Conservation (phyloP, 2,888 invertebrate genomes). For the Nebria brevicollis region DNA sequence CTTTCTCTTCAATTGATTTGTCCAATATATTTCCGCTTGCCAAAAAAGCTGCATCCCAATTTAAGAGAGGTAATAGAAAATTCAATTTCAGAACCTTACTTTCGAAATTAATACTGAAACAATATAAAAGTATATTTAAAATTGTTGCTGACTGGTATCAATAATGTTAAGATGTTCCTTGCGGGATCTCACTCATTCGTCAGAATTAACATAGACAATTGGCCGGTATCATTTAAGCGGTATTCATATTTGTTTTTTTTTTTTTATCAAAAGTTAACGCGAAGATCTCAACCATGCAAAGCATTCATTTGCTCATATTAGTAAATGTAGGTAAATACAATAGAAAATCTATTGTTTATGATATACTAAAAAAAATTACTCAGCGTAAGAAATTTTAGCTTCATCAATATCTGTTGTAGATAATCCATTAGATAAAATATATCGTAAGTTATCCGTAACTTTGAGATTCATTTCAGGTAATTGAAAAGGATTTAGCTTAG, state of each 20-base stretch:
- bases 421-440: neutral
- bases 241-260: too few relatives aligned
- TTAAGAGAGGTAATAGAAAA: neutral
- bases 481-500: neutral
- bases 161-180: too few relatives aligned
- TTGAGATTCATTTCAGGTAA: neutral
- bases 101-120: neutral
- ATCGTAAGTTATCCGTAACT: neutral
- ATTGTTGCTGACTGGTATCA: too few relatives aligned
- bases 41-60: neutral
- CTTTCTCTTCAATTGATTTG: constrained; percentile 5
- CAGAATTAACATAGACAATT: too few relatives aligned
- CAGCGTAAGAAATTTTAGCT: neutral
- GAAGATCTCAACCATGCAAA: too few relatives aligned
- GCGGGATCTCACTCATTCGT: too few relatives aligned
- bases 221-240: too few relatives aligned
- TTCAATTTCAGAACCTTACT: neutral
- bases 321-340: too few relatives aligned
- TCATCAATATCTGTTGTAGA: neutral
- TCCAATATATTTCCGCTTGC: constrained; percentile 9
- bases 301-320: too few relatives aligned
- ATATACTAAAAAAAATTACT: neutral
- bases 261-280: too few relatives aligned
- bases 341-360: neutral
- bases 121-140: neutral